Base-by-base conservation (phyloP, 2,113 vertebrate genomes). In the Lontra canadensis region DNA sequence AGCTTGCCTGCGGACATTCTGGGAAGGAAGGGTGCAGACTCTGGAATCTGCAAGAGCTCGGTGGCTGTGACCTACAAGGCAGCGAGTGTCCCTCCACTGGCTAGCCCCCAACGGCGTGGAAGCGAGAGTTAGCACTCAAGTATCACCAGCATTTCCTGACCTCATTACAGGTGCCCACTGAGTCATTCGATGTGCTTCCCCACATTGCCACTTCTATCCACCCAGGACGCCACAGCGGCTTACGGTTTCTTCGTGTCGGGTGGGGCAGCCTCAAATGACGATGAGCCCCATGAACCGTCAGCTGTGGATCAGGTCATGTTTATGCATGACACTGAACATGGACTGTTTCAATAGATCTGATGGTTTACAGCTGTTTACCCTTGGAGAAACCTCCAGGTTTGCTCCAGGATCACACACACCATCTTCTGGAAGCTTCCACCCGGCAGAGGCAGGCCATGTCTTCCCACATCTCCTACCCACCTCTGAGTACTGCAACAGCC, bases 311-410 rank as follows among this genome's bases (percentile, higher is more conserved):
- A 20, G 61, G 9, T 20, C 20, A 2, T 0, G 1, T 34, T 94
- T 73, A 14, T 2, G n/a, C 13, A 10, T 18, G 65, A 10, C 9
- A 18, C 1, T 18, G 59, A 47, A 57, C 2, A 1, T 0, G 1
- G 2, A 12, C 63, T 34, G 18, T n/a, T 85, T 36, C 57, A 29
- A 5, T 1, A 42, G 14, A 18, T 1, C 1, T 8, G 5, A 21
- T 6, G 1, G 15, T 20, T 12, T 6, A 4, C 21, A 31, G 7
- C 65, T 69, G 29, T 73, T 52, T 55, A 11, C 1, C 1, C 44
- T n/a, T 17, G 15, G 65, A 63, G 34, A 71, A 86, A 29, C 20
- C 17, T 39, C 20, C 26, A 6, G 52, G 52, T 55, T 42, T 59
- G 8, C 14, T 20, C 65, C 25, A 23, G 83, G 39, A 23, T 69